Conservation (phyloP, 2,888 invertebrate genomes). For the Dynastes maya region DNA sequence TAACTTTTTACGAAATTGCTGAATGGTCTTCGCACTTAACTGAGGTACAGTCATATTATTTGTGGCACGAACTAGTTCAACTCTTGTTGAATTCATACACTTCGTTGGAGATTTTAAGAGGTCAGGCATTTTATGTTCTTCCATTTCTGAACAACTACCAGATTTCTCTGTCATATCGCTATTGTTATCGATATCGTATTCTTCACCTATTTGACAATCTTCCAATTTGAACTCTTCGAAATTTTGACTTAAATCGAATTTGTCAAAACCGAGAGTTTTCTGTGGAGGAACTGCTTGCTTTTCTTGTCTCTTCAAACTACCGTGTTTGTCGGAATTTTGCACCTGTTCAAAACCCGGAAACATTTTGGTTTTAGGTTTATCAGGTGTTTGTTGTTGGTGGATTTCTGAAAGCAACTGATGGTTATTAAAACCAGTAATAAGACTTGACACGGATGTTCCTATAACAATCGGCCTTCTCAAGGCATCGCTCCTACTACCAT, state of each 20-base stretch:
- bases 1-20: constrained; percentile 65
- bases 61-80: constrained; percentile 62
- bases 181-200: constrained; percentile 62
- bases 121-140: constrained; percentile 54
- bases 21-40: constrained; percentile 63
- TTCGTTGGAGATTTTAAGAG: constrained; percentile 50
- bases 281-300: constrained; percentile 43
- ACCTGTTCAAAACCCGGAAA: constrained; percentile 69
- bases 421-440: constrained; percentile 69
- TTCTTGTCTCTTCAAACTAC: constrained; percentile 37
- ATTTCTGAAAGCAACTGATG: constrained; percentile 74
- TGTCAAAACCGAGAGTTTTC: constrained; percentile 69
- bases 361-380: constrained; percentile 62
- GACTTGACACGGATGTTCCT: constrained; percentile 76
- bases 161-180: constrained; percentile 44
- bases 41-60: constrained; percentile 60
- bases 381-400: constrained; percentile 66
- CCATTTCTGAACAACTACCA: constrained; percentile 30
- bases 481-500: constrained; percentile 62
- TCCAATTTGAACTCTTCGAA: constrained; percentile 87
- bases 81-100: constrained; percentile 58
- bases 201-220: constrained; percentile 76
- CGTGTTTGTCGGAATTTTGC: constrained; percentile 67
- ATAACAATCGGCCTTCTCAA: constrained; percentile 74
- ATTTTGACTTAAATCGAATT: constrained; percentile 82